Base-by-base conservation (phyloP, 2,888 invertebrate genomes). In the Tipula unca region DNA sequence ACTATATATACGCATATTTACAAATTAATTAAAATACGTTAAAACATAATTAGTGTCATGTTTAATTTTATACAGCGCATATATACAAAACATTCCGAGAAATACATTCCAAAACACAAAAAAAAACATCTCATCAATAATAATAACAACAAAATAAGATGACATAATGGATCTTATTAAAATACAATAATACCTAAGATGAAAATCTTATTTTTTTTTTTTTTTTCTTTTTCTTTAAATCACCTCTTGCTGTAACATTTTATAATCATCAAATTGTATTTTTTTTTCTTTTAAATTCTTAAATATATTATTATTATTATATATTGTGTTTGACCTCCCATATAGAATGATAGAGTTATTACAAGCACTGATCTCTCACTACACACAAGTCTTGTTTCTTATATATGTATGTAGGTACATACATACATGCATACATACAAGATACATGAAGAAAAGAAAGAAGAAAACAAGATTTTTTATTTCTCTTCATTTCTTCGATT, bases 341-440 rank as follows among this genome's bases (percentile, higher is more conserved):
- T 90, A 89, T 89, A 89, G 90, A 89, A 89, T 69, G 90, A 90
- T 89, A 89, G 89, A 90, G 90, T 90, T 90, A 90, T 90, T 90
- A 90, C 90, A 89, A 88, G 89, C 86, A 85, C 84, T 86, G 86
- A 86, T 86, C 86, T 86, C 86, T 86, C 69, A 69, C 69, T 69
- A 86, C 85, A 84, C 84, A 20, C 35, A 32, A 84, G 36, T 17
- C 84, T 84, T 36, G 35, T 20, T 32, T 29, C 35, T 84, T 84
- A n/a, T 82, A 29, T 25, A 29, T 82, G 82, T 82, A 32, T 29
- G 83, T 32, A 35, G 32, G 83, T 84, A 35, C 14, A 17, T 84
- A 17, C 36, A 20, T n/a, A 32, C 17, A 29, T 17, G 17, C n/a
- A 25, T 25, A 32, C 8, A 20, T 17, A 32, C 32, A 54, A 20